A percentile compares a stretch with the other conserved stretches of the same genome.
phyloP scores from a whole-genome alignment of 2,888 invertebrate species.

The Ectobius pallidus region DNA sequence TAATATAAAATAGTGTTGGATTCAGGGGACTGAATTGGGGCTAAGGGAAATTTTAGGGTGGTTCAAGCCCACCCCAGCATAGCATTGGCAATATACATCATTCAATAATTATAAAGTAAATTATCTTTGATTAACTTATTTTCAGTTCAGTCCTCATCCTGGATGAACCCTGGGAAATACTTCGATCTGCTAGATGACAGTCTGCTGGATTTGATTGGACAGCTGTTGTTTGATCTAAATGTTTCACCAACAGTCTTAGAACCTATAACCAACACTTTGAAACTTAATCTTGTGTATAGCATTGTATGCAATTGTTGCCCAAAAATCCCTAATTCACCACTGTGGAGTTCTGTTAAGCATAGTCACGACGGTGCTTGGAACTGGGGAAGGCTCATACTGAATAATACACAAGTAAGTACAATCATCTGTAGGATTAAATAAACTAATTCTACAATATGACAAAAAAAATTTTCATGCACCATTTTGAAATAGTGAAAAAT shows the following conservation, averaged over 20 bases:
- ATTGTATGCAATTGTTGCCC: conserved; percentile 76
- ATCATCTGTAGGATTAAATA: too few relatives aligned
- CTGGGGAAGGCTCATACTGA: conserved; percentile 50
- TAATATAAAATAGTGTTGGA: too few relatives aligned
- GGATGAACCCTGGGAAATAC: conserved; percentile 49
- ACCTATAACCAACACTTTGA: conserved; percentile 68
- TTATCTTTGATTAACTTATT: background rate
- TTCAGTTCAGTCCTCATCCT: background rate
- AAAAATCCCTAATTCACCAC: conserved; percentile 60
- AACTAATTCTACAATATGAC: too few relatives aligned
- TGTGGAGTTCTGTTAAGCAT: conserved; percentile 42
- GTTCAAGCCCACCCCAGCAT: too few relatives aligned
- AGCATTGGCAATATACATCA: too few relatives aligned
- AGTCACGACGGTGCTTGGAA: conserved; percentile 29
- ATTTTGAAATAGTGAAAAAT: too few relatives aligned
- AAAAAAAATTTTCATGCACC: too few relatives aligned
- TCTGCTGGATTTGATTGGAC: conserved; percentile 63
- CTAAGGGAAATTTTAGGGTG: too few relatives aligned
- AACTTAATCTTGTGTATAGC: conserved; percentile 76
- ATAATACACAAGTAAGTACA: conserved; percentile 49
- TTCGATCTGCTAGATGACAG: conserved; percentile 61
- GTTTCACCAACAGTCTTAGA: conserved; percentile 72
- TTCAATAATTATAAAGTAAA: too few relatives aligned
- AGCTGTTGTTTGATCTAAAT: conserved; percentile 70
- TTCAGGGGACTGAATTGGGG: too few relatives aligned